Evolutionary conservation across 2,888 invertebrate species (phyloP), one percentile per base, ranked within the genome.

Genomic region (Orthosia cruda): DNA sequence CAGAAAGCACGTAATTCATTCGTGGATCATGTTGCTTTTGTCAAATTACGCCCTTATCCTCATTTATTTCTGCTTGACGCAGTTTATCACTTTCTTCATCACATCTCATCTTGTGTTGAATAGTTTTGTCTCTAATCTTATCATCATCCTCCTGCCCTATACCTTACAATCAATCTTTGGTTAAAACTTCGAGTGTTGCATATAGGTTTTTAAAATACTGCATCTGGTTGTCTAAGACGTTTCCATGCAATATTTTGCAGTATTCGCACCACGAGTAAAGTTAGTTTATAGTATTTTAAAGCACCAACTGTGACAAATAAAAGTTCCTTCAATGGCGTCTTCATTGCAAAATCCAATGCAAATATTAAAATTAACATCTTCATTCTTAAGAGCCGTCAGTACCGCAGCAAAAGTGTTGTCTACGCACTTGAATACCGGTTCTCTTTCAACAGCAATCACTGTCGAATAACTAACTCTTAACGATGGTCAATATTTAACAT

Each of bases 401-500:
- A 18, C n/a, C 40, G 12, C 18, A 63, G 78, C 81, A 78, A 81
- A 74, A 81, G 74, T 74, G 32, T 69, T 2, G 4, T 59, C 54
- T 49, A 54, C 40, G 13, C 12, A 49, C 18, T 79, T 13, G 1
- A 16, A 40, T 16, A 67, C 81, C 49, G 74, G 75, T 67, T 81
- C 20, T 54, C 23, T 54, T 67, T 58, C 13, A 58, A n/a, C 54
- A 55, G 61, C 18, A 59, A 61, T 64, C 16, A 40, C 23, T 20
- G 47, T 13, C 32, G 7, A 65, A 65, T 52, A 69, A 75, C 68
- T 47, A 59, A 49, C 47, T 20, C 26, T 63, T 47, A 12, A 74
- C 13, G 52, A 52, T 15, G 4, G 50, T 75, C 64, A 81, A 79
- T 75, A 75, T 81, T 69, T 61, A 54, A 62, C 64, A 79, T 81